phyloP scores from a whole-genome alignment of 2,797 vertebrate species.

The Microchirus variegatus region DNA sequence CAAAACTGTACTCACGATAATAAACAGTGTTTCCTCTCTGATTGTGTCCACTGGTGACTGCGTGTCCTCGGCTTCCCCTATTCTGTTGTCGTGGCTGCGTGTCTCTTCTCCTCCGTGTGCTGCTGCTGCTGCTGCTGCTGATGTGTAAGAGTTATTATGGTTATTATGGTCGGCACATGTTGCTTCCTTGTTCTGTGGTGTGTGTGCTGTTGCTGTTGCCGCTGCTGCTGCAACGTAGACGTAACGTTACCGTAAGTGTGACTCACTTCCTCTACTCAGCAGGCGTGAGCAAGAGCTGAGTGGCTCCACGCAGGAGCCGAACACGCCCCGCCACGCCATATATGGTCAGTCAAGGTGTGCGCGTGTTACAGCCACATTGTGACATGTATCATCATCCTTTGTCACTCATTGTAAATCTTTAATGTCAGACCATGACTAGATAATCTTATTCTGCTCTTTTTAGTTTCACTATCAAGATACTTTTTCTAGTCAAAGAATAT shows the following conservation, averaged over 20 bases:
- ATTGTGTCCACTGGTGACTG: not conserved
- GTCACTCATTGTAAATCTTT: no score
- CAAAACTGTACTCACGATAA: slow-evolving; percentile 39
- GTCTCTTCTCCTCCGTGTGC: not conserved
- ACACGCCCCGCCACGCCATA: slow-evolving; percentile 58
- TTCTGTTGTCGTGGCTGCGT: not conserved
- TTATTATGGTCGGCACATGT: slow-evolving; percentile 69
- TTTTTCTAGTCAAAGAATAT: no score
- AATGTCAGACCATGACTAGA: no score
- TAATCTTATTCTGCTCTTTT: no score
- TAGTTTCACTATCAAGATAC: no score
- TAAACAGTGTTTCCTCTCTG: not conserved
- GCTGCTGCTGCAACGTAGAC: slow-evolving; percentile 38
- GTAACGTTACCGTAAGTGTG: slow-evolving; percentile 77
- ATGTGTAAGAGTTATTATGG: slow-evolving; percentile 16
- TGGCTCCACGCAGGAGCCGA: no score
- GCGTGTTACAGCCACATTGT: no score
- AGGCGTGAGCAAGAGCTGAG: slow-evolving; percentile 38
- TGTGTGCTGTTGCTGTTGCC: not conserved
- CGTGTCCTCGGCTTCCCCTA: not conserved
- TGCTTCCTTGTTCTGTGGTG: slow-evolving; percentile 78
- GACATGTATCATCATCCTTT: not conserved
- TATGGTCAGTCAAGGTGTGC: slow-evolving; percentile 56
- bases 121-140: slow-evolving; percentile 25
- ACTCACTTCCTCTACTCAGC: slow-evolving; percentile 80